A percentile compares a stretch with the other conserved stretches of the same genome.
Conservation (phyloP, 2,797 vertebrate species). For the Cottoperca gobio region DNA sequence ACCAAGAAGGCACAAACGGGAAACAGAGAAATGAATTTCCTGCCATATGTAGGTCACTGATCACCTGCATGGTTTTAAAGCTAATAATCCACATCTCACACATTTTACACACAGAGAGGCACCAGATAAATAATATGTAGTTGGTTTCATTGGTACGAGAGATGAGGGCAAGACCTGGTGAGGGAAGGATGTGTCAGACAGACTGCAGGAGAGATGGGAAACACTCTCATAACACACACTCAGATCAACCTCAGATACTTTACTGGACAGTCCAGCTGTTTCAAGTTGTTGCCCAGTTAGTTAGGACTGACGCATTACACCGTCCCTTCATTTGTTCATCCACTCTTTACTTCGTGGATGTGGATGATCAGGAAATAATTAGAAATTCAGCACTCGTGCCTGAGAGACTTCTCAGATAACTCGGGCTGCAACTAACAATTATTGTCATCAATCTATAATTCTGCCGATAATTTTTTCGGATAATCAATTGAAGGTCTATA, state of each 20-base stretch:
- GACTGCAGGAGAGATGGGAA: constrained; percentile 55
- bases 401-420: not conserved
- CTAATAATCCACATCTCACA: constrained; percentile 63
- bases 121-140: not conserved
- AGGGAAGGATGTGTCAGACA: constrained; percentile 61
- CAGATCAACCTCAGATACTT: constrained; percentile 41
- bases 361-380: not conserved
- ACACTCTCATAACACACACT: constrained; percentile 59
- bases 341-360: not conserved
- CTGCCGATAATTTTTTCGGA: not conserved
- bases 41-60: constrained; percentile 74
- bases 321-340: not conserved
- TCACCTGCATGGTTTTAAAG: constrained; percentile 71
- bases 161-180: constrained; percentile 21
- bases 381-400: not conserved
- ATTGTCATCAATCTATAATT: not conserved
- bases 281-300: constrained; percentile 14
- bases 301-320: too few species aligned
- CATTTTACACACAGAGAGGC: not conserved
- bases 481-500: not conserved
- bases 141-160: not conserved
- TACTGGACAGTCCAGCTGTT: constrained; percentile 31
- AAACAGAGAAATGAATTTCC: constrained; percentile 22
- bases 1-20: constrained; percentile 43
- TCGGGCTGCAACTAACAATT: not conserved